phyloP scores from a whole-genome alignment of 1,140 invertebrate species.

The Diorhabda sublineata region DNA sequence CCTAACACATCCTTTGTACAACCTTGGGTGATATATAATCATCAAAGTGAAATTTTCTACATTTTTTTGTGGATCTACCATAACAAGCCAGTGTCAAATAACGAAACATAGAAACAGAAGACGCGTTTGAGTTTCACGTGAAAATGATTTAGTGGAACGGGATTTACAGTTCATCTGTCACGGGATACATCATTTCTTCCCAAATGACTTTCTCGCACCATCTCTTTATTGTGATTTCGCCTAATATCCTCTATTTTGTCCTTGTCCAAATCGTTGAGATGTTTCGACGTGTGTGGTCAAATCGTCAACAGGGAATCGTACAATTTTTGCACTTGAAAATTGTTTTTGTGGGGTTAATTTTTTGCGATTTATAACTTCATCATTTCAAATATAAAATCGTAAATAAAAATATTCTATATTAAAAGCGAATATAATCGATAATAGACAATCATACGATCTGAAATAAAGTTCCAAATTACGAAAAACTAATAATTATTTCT shows the following conservation, averaged over 20 bases:
- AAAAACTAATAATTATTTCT: too few species aligned
- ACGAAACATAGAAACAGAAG: conserved; percentile 33
- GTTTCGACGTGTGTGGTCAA: conserved; percentile 17
- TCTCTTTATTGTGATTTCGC: not conserved
- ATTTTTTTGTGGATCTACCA: not conserved
- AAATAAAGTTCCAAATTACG: too few species aligned
- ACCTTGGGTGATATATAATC: not conserved
- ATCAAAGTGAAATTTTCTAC: not conserved
- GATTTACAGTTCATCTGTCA: conserved; percentile 48
- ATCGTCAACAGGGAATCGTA: too few species aligned
- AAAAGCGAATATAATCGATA: too few species aligned
- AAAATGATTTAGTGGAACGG: conserved; percentile 45
- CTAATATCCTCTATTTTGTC: not conserved
- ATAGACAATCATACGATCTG: too few species aligned
- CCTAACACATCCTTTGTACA: not conserved
- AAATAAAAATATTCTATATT: too few species aligned
- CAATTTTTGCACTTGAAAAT: too few species aligned
- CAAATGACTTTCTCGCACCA: conserved; percentile 21
- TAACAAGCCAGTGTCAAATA: conserved; percentile 31
- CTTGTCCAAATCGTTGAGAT: not conserved
- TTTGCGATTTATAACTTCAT: too few species aligned
- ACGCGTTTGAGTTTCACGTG: conserved; percentile 34
- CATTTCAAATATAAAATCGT: too few species aligned
- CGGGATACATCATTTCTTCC: conserved; percentile 43
- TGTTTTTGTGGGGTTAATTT: too few species aligned